A percentile compares a stretch with the other conserved stretches of the same genome.
These are phyloP conservation scores for Melipona quadrifasciata DNA, from an alignment of 1,140 invertebrate species.

Conservation along the genomic window DNA sequence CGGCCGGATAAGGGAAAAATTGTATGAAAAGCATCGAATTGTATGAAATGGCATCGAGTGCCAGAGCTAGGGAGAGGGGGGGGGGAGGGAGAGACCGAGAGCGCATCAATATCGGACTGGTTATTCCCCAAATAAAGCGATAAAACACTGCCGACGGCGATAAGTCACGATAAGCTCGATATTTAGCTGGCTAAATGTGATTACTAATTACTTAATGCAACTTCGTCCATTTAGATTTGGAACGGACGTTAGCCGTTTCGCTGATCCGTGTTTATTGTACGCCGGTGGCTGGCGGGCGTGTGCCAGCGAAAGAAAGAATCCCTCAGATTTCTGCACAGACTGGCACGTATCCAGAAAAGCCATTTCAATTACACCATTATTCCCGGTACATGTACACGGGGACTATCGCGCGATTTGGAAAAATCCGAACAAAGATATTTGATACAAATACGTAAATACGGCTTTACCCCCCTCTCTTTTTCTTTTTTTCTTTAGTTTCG, in stretches of 20 bases:
- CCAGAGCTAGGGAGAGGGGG: background rate
- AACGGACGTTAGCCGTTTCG: background rate
- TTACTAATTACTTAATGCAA: constrained; percentile 11
- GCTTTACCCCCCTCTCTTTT: no score
- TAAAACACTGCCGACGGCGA: background rate
- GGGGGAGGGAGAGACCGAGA: no score
- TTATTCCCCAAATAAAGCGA: background rate
- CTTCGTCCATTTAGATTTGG: background rate
- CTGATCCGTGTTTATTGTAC: background rate
- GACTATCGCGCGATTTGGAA: background rate
- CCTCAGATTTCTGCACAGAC: constrained; percentile 1
- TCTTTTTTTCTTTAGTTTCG: no score
- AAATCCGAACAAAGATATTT: background rate
- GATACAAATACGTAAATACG: background rate
- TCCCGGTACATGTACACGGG: background rate
- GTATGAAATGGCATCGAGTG: background rate
- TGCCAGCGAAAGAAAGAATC: constrained; percentile 2
- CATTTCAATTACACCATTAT: constrained; percentile 38
- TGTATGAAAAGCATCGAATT: background rate
- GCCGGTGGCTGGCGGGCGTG: background rate
- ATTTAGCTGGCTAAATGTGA: background rate
- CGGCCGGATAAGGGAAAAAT: background rate
- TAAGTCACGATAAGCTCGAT: background rate
- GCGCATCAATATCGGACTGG: background rate
- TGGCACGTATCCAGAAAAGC: constrained; percentile 21